These are phyloP conservation scores for Machimus rusticus DNA, from an alignment of 2,888 invertebrate genomes.

Conservation along the genomic window DNA sequence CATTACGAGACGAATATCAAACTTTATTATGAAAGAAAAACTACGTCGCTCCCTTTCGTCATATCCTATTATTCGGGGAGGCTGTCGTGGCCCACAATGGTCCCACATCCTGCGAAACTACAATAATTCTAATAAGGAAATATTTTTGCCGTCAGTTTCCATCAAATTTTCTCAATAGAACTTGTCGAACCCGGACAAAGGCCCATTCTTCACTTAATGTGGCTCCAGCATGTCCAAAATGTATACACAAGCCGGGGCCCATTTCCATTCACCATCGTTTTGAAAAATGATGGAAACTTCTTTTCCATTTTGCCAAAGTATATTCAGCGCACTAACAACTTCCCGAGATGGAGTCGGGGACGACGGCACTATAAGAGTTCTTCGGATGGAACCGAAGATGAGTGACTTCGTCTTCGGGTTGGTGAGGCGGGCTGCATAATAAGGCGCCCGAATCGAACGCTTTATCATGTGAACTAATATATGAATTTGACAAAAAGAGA, in stretches of 20 bases:
- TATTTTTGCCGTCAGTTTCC: background rate
- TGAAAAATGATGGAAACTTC: constrained; percentile 37
- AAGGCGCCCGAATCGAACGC: constrained; percentile 45
- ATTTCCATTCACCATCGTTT: constrained; percentile 2
- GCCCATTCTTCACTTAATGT: background rate
- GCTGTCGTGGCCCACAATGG: background rate
- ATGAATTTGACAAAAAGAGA: constrained; percentile 48
- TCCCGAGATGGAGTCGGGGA: background rate
- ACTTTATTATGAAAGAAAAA: background rate
- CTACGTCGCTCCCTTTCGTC: background rate
- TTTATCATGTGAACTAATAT: constrained; percentile 45
- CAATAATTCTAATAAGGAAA: background rate
- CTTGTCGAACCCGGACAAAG: background rate
- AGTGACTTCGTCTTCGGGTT: constrained; percentile 20
- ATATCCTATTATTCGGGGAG: background rate
- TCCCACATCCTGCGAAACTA: background rate
- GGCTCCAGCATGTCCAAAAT: constrained; percentile 31
- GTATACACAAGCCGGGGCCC: background rate
- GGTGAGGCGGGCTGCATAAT: constrained; percentile 36
- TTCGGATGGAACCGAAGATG: background rate
- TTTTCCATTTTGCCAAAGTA: constrained; percentile 12
- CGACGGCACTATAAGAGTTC: background rate
- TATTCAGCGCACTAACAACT: constrained; percentile 20
- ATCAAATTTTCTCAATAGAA: constrained; percentile 1
- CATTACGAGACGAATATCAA: background rate